These are phyloP conservation scores for Acanthornis magna DNA, from an alignment of 2,797 vertebrate genomes.

Conservation along the genomic window DNA sequence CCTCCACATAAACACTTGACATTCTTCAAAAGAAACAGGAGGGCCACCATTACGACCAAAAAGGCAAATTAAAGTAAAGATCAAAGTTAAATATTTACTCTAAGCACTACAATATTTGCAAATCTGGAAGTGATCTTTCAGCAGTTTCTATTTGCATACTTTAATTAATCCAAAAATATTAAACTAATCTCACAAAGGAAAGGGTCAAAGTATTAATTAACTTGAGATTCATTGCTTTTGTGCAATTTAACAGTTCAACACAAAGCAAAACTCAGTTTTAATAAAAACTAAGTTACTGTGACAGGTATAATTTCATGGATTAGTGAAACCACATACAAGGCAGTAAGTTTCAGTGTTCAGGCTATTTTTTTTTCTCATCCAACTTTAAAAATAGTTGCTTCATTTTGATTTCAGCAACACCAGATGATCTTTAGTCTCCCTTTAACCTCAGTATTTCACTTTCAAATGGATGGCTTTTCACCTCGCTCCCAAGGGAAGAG, in stretches of 20 bases:
- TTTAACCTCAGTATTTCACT: slow-evolving; percentile 8
- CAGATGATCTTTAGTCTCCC: background rate
- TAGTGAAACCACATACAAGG: slow-evolving; percentile 20
- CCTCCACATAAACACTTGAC: background rate
- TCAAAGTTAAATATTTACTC: slow-evolving; percentile 37
- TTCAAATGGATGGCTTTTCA: background rate
- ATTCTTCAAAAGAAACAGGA: background rate
- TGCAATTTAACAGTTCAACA: slow-evolving; percentile 62
- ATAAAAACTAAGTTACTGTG: slow-evolving; percentile 64
- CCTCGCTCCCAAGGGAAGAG: background rate
- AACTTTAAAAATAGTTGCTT: background rate
- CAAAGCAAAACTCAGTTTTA: slow-evolving; percentile 58
- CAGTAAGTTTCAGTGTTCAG: background rate
- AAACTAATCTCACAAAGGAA: slow-evolving; percentile 75
- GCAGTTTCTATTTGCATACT: slow-evolving; percentile 63
- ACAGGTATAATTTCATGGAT: slow-evolving; percentile 63
- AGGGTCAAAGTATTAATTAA: slow-evolving; percentile 64
- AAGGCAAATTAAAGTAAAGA: slow-evolving; percentile 37
- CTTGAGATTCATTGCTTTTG: slow-evolving; percentile 49
- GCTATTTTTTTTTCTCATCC: background rate
- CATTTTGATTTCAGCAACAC: background rate
- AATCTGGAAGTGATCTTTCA: slow-evolving; percentile 32
- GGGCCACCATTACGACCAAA: background rate
- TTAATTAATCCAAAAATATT: slow-evolving; percentile 70
- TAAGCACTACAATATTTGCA: slow-evolving; percentile 25